Base-by-base conservation (phyloP, 2,797 vertebrate genomes). In the Scolopax bukidnonensis region DNA sequence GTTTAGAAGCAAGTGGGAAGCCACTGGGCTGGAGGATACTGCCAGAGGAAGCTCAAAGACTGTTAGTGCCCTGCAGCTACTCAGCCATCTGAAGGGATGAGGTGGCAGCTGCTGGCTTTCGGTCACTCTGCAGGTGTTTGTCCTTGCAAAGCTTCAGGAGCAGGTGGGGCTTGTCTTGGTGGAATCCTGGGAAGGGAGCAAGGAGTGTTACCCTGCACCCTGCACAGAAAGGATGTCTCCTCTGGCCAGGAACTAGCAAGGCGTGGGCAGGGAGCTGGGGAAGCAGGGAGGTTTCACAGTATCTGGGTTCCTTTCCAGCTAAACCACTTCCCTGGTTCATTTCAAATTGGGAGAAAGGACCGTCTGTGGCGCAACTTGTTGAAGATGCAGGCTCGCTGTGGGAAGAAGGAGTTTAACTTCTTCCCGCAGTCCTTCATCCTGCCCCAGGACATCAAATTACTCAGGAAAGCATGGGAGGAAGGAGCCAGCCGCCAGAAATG, bases 291-390 rank as follows among this genome's bases (percentile, higher is more conserved):
- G 45, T 65, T 56, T 95, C 56, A 89, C 25, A 41, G 32, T 18
- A 68, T 74, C 53, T 91, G 20, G 16, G 24, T 83, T 98, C 47
- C 53, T 76, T 88, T 86, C 45, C 74, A 99, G 99, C 91, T 99
- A 94, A 99, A 99, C 96, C 99, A 99, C 96, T 99, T 99, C 96
- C 99, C 99, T 4, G 99, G 99, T 40, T 99, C 99, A 3, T 99
- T 99, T 97, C 99, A 99, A 98, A 99, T 99, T 28, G 99, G 99
- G 91, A 98, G 99, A 56, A 99, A 99, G 97, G 99, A 99, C 97
- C 98, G 99, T 8, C 98, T 99, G 57, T 99, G 99, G 99, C 98
- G 99, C 87, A 99, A 99, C 96, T 96, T 99, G 85, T 98, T 99
- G 64, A 99, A 99, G 95, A 99, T 99, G 99, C 99, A 99, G 96